These are phyloP conservation scores for Trichogramma pretiosum DNA, from an alignment of 1,140 invertebrate species.

Conservation along the genomic window DNA sequence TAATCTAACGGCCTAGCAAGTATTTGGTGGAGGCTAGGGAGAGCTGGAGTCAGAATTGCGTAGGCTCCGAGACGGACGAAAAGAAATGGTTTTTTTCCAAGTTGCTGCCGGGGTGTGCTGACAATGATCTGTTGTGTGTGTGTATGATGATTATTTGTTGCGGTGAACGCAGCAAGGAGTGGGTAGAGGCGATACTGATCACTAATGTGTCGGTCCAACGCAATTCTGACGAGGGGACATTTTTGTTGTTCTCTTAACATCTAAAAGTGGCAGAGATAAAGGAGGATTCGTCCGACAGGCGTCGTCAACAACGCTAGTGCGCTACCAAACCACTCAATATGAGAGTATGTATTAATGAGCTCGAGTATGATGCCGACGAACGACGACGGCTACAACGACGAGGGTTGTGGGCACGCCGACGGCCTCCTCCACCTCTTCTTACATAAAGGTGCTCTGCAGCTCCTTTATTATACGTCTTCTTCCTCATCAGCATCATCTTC, in stretches of 20 bases:
- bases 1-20: conserved; percentile 40
- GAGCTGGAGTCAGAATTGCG: conserved; percentile 40
- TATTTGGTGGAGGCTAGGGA: conserved; percentile 43
- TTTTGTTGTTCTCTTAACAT: conserved; percentile 2
- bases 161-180: conserved; percentile 23
- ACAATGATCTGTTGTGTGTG: too few relatives aligned
- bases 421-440: conserved; percentile 36
- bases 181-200: conserved; percentile 25
- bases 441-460: conserved; percentile 36
- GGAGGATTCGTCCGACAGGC: conserved; percentile 24
- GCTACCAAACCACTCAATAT: conserved; percentile 44
- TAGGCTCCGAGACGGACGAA: conserved; percentile 25
- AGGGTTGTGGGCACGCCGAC: conserved; percentile 22
- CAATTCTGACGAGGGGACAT: conserved; percentile 36
- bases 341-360: conserved; percentile 44
- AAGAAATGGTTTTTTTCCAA: too few relatives aligned
- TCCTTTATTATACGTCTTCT: conserved; percentile 48
- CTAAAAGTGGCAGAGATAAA: conserved; percentile 26
- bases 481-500: conserved; percentile 48
- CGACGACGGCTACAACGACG: conserved; percentile 27
- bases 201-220: conserved; percentile 33
- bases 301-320: conserved; percentile 36
- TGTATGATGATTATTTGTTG: neutral
- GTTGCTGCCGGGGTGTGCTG: too few relatives aligned
- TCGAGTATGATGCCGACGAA: conserved; percentile 37